A percentile compares a stretch with the other conserved stretches of the same genome.
Evolutionary conservation across 2,797 vertebrate species (phyloP).

Genomic region (Loriculus beryllinus): DNA sequence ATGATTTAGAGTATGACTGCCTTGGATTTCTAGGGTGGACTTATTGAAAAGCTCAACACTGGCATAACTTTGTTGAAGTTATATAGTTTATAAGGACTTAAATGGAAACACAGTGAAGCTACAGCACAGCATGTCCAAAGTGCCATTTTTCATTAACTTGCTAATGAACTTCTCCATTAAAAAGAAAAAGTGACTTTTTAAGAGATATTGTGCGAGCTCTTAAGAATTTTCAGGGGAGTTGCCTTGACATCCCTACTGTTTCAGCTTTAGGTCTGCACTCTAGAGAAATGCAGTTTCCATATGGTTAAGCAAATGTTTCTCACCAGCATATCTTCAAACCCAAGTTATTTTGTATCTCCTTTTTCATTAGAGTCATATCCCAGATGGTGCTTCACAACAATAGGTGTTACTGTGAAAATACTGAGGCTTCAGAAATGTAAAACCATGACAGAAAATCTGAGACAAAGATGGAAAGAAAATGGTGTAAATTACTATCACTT

Average conservation of each 20-base stretch:
- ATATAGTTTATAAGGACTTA: not conserved
- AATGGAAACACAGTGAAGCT: not conserved
- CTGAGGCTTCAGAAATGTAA: conserved; percentile 51
- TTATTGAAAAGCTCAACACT: not conserved
- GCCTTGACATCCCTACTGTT: conserved; percentile 33
- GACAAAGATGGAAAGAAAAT: not conserved
- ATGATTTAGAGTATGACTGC: not conserved
- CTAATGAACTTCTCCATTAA: conserved; percentile 32
- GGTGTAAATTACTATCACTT: not conserved
- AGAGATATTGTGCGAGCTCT: not conserved
- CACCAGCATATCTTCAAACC: conserved; percentile 41
- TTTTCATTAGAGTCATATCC: conserved; percentile 55
- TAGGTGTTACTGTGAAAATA: conserved; percentile 61
- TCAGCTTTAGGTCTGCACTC: conserved; percentile 26
- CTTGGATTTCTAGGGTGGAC: not conserved
- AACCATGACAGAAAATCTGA: conserved; percentile 28
- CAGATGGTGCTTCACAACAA: conserved; percentile 61
- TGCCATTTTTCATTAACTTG: conserved; percentile 17
- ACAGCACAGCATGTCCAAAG: conserved; percentile 4
- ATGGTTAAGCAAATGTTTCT: conserved; percentile 64
- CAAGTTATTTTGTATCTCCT: conserved; percentile 53
- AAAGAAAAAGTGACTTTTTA: conserved; percentile 16
- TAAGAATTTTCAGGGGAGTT: conserved; percentile 7
- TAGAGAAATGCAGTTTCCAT: conserved; percentile 58
- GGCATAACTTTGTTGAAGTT: not conserved